Evolutionary conservation across 1,140 invertebrate species (phyloP).

Genomic region (Brachionus calyciflorus): DNA sequence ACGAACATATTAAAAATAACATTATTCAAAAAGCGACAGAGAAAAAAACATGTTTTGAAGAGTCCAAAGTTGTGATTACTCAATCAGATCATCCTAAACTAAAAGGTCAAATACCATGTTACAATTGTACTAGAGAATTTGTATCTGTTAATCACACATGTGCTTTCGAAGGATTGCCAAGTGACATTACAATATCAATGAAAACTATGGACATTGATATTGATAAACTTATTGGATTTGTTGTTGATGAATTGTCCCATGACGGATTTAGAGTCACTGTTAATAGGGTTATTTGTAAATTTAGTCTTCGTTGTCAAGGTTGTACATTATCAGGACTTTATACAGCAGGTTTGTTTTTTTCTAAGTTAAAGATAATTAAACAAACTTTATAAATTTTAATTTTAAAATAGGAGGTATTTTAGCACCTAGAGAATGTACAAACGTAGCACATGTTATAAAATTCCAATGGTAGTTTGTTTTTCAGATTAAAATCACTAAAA

Average conservation of each 20-base stretch:
- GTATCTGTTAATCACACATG: slow-evolving; percentile 46
- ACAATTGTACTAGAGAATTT: slow-evolving; percentile 47
- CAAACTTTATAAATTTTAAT: background rate
- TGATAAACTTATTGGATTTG: slow-evolving; percentile 45
- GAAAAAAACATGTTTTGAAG: slow-evolving; percentile 28
- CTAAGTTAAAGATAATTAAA: background rate
- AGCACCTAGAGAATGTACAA: slow-evolving; percentile 47
- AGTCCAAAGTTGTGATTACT: slow-evolving; percentile 46
- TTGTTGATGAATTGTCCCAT: slow-evolving; percentile 39
- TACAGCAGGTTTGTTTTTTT: slow-evolving; percentile 34
- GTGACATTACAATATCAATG: slow-evolving; percentile 27
- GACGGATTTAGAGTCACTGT: slow-evolving; percentile 27
- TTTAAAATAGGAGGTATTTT: slow-evolving; percentile 47
- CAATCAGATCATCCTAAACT: slow-evolving; percentile 43
- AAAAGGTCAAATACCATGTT: slow-evolving; percentile 46
- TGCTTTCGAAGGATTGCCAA: slow-evolving; percentile 41
- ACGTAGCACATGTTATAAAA: slow-evolving; percentile 38
- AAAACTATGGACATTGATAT: slow-evolving; percentile 43
- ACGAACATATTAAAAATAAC: slow-evolving; percentile 43
- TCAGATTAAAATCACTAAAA: too few species aligned
- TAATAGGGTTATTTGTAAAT: slow-evolving; percentile 28
- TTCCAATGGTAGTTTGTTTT: slow-evolving; percentile 41
- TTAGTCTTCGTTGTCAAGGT: slow-evolving; percentile 45
- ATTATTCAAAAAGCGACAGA: slow-evolving; percentile 36
- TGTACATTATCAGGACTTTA: slow-evolving; percentile 44